Base-by-base conservation (phyloP, 2,113 vertebrate genomes). In the Chloropsis cyanopogon region DNA sequence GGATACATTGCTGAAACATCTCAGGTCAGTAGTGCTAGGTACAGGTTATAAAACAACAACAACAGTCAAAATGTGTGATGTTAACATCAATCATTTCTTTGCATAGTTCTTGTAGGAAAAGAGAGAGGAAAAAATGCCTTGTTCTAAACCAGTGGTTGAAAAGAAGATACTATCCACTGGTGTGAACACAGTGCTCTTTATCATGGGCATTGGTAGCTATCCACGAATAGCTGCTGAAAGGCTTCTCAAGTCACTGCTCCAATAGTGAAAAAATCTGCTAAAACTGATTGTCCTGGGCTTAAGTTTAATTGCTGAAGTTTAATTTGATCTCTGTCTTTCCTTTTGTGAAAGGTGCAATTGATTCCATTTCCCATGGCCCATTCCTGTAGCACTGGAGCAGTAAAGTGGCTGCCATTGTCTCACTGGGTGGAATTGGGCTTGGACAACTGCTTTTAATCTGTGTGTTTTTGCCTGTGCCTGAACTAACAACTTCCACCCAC, bases 11-110 rank as follows among this genome's bases (percentile, higher is more conserved):
- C 24, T 39, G 20, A 31, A 47, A 41, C 17, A n/a, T 54, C 16
- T 70, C 0, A 0, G 5, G 20, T 54, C 16, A 25, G 13, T 52
- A 25, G 11, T 1, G 1, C 17, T 56, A 31, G 49, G 9, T 71
- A 31, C 19, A 29, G 17, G 47, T 47, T 21, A 54, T 29, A 19
- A 54, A 78, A 46, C 26, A 29, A 5, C 8, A 39, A 23, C 28
- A n/a, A 9, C 4, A 10, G 24, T 63, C 49, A 35, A 25, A 35
- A 25, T 70, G 35, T 24, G 18, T 63, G 20, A 41, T 25, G 17
- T 22, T 71, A 26, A 21, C 9, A 31, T 63, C 13, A 41, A 14
- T 71, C 16, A 24, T 61, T 70, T 23, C 15, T 61, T 60, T 53
- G n/a, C 19, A 9, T 54, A 25, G 29, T 63, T 71, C 7, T 28